Percentiles rank a stretch among this genome's conserved stretches.
Conservation (phyloP, 2,113 vertebrate species). For the Trematocara nigrifrons region DNA sequence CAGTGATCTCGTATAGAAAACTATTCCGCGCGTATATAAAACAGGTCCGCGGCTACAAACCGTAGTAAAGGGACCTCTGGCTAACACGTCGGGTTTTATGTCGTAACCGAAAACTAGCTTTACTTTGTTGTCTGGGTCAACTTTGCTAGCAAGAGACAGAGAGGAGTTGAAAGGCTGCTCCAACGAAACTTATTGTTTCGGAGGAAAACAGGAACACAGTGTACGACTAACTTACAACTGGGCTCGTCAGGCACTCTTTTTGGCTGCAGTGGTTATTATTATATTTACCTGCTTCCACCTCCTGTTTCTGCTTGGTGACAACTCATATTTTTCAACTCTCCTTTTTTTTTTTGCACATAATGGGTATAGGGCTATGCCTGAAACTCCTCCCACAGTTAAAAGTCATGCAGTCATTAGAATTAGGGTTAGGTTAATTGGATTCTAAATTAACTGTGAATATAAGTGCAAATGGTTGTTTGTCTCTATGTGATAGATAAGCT, state of each 20-base stretch:
- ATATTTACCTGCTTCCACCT: neutral
- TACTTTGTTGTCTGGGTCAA: neutral
- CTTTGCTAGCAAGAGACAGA: rapidly evolving
- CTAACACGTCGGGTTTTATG: rapidly evolving
- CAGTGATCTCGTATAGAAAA: neutral
- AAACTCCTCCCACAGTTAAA: neutral
- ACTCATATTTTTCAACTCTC: too few species aligned
- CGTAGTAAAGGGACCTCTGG: neutral
- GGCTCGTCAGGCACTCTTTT: rapidly evolving
- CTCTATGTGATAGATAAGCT: neutral
- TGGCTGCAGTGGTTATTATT: neutral
- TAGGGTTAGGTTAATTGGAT: rapidly evolving
- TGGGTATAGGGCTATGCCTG: too few species aligned
- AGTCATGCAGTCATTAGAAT: neutral
- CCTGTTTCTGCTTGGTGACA: neutral
- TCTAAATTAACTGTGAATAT: neutral
- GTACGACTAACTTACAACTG: neutral
- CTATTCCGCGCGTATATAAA: rapidly evolving
- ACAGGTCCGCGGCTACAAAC: rapidly evolving
- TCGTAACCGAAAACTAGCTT: rapidly evolving
- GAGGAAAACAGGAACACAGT: rapidly evolving
- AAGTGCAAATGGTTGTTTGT: neutral
- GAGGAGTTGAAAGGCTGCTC: neutral
- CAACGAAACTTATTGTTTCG: rapidly evolving
- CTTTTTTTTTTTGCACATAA: too few species aligned